These are phyloP conservation scores for Puntigrus tetrazona DNA, from an alignment of 2,113 vertebrate species.

Conservation along the genomic window DNA sequence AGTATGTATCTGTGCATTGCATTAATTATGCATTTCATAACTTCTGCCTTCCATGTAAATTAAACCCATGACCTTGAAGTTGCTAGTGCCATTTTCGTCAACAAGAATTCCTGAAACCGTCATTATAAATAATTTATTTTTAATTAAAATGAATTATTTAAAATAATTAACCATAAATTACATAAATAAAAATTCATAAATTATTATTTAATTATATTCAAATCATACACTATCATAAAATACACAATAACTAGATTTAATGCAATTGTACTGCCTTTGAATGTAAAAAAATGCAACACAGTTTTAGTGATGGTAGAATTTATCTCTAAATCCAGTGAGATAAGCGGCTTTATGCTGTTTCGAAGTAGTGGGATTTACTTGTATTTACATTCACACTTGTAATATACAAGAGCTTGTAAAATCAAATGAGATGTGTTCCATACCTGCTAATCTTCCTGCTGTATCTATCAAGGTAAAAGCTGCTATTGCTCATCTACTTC, in stretches of 20 bases:
- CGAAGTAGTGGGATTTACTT: not conserved
- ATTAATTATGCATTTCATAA: not conserved
- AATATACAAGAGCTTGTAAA: not conserved
- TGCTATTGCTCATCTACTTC: not conserved
- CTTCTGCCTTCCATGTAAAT: not conserved
- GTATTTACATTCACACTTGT: not conserved
- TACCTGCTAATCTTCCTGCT: not conserved
- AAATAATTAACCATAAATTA: not conserved
- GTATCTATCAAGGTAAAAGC: not conserved
- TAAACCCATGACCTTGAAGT: not conserved
- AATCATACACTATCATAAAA: too few relatives aligned
- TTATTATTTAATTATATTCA: not conserved
- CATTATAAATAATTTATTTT: not conserved
- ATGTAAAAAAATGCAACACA: too few relatives aligned
- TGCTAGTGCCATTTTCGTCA: not conserved
- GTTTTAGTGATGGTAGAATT: too few relatives aligned
- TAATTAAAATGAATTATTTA: not conserved
- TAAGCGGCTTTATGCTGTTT: not conserved
- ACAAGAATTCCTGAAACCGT: not conserved
- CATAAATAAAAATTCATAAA: not conserved
- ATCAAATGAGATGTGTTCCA: not conserved
- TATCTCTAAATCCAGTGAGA: not conserved
- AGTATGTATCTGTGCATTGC: not conserved
- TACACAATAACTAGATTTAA: too few relatives aligned
- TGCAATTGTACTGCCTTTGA: not conserved